A percentile compares a stretch with the other conserved stretches of the same genome.
Conservation (phyloP, 2,888 invertebrate species). For the Pachycephus smyrnensis region DNA sequence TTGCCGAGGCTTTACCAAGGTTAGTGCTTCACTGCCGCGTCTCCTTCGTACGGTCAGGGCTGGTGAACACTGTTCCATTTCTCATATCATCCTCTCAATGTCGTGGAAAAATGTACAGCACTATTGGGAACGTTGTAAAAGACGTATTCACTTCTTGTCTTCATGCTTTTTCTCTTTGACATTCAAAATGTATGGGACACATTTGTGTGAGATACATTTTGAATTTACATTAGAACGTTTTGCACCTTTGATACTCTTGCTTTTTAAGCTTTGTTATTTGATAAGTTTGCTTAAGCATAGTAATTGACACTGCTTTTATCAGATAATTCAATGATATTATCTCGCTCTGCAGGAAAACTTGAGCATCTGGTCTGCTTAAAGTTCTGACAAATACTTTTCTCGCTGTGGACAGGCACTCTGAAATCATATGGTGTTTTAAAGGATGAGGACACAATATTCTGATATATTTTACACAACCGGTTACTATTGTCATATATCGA, state of each 20-base stretch:
- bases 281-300: neutral
- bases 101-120: neutral
- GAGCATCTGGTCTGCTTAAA: neutral
- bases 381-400: neutral
- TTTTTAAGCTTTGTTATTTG: neutral
- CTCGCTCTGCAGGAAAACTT: neutral
- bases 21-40: conserved; percentile 44
- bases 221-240: neutral
- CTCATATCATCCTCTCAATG: neutral
- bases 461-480: neutral
- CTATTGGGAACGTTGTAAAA: neutral
- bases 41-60: conserved; percentile 28
- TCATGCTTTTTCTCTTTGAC: neutral
- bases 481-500: conserved; percentile 19
- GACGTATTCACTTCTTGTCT: conserved; percentile 7
- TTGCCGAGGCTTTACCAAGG: conserved; percentile 54
- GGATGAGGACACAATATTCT: conserved; percentile 33
- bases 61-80: conserved; percentile 18
- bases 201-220: neutral
- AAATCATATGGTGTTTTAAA: conserved; percentile 19
- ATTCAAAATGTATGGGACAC: neutral
- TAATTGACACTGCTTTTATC: neutral
- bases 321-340: neutral
- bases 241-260: neutral
- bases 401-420: neutral